These are phyloP conservation scores for Choristoneura rosaceana DNA, from an alignment of 2,888 invertebrate genomes.

Conservation along the genomic window DNA sequence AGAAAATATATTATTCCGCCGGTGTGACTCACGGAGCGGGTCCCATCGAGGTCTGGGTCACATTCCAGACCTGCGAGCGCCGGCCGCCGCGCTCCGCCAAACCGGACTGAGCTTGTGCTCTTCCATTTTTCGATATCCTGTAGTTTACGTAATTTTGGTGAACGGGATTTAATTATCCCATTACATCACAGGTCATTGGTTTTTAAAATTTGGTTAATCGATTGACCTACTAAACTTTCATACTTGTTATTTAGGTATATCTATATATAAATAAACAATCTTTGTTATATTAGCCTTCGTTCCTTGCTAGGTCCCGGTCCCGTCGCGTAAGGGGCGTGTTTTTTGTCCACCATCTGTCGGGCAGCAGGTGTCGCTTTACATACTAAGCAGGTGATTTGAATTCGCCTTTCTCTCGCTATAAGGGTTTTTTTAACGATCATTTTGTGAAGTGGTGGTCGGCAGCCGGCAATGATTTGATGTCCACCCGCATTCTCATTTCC, in stretches of 20 bases:
- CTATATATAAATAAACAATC: neutral
- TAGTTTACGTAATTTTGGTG: slow-evolving; percentile 59
- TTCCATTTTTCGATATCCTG: slow-evolving; percentile 54
- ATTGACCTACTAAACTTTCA: slow-evolving; percentile 31
- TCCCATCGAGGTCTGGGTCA: slow-evolving; percentile 80
- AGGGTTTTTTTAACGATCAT: slow-evolving; percentile 38
- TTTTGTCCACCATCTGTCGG: slow-evolving; percentile 78
- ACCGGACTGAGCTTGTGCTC: slow-evolving; percentile 58
- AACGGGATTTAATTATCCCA: slow-evolving; percentile 14
- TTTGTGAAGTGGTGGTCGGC: slow-evolving; percentile 9
- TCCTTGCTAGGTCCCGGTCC: slow-evolving; percentile 50
- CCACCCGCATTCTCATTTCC: slow-evolving; percentile 30
- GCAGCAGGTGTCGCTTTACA: slow-evolving; percentile 78
- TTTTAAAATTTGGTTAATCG: slow-evolving; percentile 32
- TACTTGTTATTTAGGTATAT: neutral
- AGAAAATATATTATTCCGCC: slow-evolving; percentile 56
- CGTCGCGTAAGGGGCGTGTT: slow-evolving; percentile 59
- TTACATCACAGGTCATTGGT: slow-evolving; percentile 5
- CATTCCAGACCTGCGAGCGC: slow-evolving; percentile 70
- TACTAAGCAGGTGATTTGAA: slow-evolving; percentile 81
- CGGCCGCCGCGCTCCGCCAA: slow-evolving; percentile 47
- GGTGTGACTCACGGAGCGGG: slow-evolving; percentile 74
- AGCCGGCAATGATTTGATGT: slow-evolving; percentile 25
- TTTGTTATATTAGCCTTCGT: neutral
- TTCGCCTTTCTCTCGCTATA: slow-evolving; percentile 61